Percentiles rank a stretch among this genome's conserved stretches.
Evolutionary conservation across 2,113 vertebrate species (phyloP).

Genomic region (Ptyas mucosa): DNA sequence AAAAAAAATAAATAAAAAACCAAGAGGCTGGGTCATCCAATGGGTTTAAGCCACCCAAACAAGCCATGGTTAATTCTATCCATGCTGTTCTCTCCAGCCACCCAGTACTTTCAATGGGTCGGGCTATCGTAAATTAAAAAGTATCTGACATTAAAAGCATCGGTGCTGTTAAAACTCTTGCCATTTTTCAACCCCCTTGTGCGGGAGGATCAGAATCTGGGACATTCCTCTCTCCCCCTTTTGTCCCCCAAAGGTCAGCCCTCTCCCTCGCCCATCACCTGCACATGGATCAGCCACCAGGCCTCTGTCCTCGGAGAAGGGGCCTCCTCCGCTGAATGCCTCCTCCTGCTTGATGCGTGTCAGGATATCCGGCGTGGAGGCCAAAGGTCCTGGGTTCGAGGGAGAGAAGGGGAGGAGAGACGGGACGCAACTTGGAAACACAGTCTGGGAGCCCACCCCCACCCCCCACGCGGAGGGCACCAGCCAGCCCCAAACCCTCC

Average conservation of each 20-base stretch:
- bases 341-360: slow-evolving; percentile 78
- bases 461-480: neutral
- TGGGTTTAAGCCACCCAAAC: neutral
- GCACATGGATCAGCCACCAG: slow-evolving; percentile 60
- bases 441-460: neutral
- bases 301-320: slow-evolving; percentile 65
- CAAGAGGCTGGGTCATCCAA: neutral
- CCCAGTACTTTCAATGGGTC: neutral
- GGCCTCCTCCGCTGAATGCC: slow-evolving; percentile 61
- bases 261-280: slow-evolving; percentile 48
- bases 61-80: neutral
- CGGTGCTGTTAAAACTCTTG: neutral
- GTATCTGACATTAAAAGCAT: neutral
- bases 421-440: neutral
- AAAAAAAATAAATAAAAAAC: too few relatives aligned
- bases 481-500: neutral
- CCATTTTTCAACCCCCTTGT: neutral
- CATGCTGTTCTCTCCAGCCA: neutral
- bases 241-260: fast-evolving
- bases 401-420: neutral
- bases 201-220: neutral
- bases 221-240: fast-evolving
- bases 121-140: neutral
- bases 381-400: slow-evolving; percentile 60
- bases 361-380: slow-evolving; percentile 73